phyloP scores from a whole-genome alignment of 2,113 vertebrate species.

The Anguilla rostrata region DNA sequence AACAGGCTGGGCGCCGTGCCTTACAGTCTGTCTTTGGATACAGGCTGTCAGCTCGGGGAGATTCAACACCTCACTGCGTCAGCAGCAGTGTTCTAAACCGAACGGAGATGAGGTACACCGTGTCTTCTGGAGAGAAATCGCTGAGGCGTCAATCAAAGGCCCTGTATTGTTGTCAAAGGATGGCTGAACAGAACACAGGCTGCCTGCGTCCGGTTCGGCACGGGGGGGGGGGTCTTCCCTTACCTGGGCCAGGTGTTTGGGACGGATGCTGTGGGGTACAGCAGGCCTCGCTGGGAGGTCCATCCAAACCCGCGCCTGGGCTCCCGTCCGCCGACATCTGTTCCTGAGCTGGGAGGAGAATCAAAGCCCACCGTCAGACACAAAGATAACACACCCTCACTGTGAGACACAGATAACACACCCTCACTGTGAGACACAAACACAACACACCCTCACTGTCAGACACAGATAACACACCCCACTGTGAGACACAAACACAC shows the following conservation, averaged over 20 bases:
- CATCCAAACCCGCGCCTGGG: constrained; percentile 44
- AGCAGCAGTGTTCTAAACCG: neutral
- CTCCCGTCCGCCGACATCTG: constrained; percentile 71
- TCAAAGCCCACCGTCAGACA: constrained; percentile 40
- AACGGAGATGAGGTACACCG: neutral
- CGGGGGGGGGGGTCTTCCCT: constrained; percentile 14
- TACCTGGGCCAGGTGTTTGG: constrained; percentile 57
- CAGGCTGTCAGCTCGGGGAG: neutral
- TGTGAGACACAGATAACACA: neutral
- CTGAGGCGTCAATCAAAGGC: neutral
- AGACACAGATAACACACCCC: too few species aligned
- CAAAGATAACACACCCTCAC: neutral
- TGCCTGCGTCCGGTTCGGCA: neutral
- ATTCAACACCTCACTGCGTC: neutral
- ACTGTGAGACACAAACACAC: too few species aligned
- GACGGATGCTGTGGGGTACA: constrained; percentile 24
- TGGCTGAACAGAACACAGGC: neutral
- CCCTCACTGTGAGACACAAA: too few species aligned
- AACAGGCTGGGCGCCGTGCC: neutral
- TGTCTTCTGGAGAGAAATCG: neutral
- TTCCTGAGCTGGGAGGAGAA: constrained; percentile 45
- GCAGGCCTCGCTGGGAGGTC: constrained; percentile 60
- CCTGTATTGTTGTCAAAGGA: too few species aligned
- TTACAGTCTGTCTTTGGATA: neutral
- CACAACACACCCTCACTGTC: too few species aligned